phyloP scores from a whole-genome alignment of 2,797 vertebrate species.

The Atherinosoma microstoma region DNA sequence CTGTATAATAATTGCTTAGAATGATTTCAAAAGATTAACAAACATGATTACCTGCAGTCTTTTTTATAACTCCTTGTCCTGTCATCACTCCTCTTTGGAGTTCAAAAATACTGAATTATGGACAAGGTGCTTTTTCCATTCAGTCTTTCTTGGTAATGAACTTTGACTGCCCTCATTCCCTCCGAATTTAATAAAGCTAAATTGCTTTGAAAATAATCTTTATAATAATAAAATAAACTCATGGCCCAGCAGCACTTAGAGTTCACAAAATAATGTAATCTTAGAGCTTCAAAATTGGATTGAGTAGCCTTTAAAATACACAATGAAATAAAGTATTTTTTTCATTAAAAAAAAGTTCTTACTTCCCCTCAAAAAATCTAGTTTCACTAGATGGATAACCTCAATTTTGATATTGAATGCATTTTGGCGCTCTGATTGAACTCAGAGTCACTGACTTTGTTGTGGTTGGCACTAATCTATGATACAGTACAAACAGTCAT shows the following conservation, averaged over 20 bases:
- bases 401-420: constrained; percentile 2
- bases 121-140: constrained; percentile 1
- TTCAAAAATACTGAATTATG: constrained; percentile 17
- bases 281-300: constrained; percentile 6
- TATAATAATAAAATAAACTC: constrained; percentile 24
- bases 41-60: constrained; percentile 3
- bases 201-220: constrained; percentile 17
- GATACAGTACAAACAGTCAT: constrained; percentile 28
- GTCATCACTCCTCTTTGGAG: constrained; percentile 12
- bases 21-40: constrained; percentile 21
- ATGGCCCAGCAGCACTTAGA: neutral
- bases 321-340: constrained; percentile 7
- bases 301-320: neutral
- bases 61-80: constrained; percentile 17
- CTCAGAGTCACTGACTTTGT: neutral
- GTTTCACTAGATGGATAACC: neutral
- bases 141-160: neutral
- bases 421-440: constrained; percentile 4
- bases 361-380: neutral
- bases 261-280: constrained; percentile 17
- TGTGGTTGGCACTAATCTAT: constrained; percentile 4
- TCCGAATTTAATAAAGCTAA: constrained; percentile 35
- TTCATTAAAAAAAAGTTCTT: constrained; percentile 11
- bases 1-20: constrained; percentile 13
- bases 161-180: neutral